These are phyloP conservation scores for Drosophila anomelani DNA, from an alignment of 2,888 invertebrate species.

Conservation along the genomic window DNA sequence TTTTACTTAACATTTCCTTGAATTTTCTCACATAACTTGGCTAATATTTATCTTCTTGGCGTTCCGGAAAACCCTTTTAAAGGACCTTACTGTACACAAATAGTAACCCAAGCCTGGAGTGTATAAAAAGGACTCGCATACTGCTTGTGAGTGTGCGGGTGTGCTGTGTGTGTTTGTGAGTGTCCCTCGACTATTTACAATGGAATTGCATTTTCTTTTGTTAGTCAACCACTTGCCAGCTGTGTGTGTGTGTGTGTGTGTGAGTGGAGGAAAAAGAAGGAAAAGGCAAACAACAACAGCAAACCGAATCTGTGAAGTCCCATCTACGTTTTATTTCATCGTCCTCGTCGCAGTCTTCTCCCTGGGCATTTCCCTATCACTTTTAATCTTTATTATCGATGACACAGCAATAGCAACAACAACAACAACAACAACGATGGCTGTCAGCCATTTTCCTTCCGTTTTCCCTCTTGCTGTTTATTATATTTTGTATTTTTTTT, in stretches of 20 bases:
- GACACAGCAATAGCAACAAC: constrained; percentile 57
- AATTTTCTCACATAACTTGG: neutral
- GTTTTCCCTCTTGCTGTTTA: constrained; percentile 16
- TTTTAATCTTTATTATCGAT: constrained; percentile 75
- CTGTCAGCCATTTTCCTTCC: constrained; percentile 52
- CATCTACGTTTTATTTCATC: constrained; percentile 4
- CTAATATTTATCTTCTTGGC: neutral
- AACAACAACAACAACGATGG: constrained; percentile 52
- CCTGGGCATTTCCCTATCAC: constrained; percentile 27
- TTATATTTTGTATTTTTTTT: constrained; percentile 11
- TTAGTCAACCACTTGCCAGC: constrained; percentile 52
- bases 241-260: constrained; percentile 4
- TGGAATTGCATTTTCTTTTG: constrained; percentile 73
- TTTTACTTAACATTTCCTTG: neutral
- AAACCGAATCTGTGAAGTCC: constrained; percentile 14
- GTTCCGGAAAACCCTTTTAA: neutral
- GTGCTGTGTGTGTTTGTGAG: constrained; percentile 34
- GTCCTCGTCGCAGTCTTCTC: constrained; percentile 6
- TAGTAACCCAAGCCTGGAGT: constrained; percentile 5
- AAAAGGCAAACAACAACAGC: constrained; percentile 37
- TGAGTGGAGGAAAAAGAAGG: neutral
- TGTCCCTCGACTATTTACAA: constrained; percentile 76
- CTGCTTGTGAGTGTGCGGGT: constrained; percentile 1
- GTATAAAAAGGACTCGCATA: constrained; percentile 28
- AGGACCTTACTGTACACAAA: constrained; percentile 22